Conservation (phyloP, 2,888 invertebrate genomes). For the Eupithecia vulgata region DNA sequence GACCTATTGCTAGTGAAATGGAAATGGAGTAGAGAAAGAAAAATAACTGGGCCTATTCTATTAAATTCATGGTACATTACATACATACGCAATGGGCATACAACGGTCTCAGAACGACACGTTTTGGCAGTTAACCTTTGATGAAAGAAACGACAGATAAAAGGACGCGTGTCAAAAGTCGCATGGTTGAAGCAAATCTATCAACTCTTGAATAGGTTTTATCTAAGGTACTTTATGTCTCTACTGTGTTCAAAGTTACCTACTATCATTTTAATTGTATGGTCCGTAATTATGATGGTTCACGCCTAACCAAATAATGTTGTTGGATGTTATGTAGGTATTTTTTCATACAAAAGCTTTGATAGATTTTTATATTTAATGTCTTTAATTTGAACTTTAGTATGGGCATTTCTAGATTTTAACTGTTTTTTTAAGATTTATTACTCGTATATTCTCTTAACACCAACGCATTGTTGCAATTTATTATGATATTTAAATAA, state of each 20-base stretch:
- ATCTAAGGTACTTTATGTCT: not conserved
- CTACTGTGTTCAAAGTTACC: not conserved
- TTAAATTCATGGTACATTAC: too few species aligned
- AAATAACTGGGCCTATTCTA: not conserved
- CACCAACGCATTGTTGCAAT: not conserved
- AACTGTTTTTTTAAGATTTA: not conserved
- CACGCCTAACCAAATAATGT: not conserved
- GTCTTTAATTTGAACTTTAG: not conserved
- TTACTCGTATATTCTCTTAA: not conserved
- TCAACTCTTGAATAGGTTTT: not conserved
- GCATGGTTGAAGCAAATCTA: not conserved
- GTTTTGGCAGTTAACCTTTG: not conserved
- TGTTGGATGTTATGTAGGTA: not conserved
- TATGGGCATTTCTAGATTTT: not conserved
- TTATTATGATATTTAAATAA: not conserved
- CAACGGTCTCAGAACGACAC: not conserved
- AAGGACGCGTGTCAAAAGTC: not conserved
- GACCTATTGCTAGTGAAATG: slow-evolving; percentile 30
- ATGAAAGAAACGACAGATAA: not conserved
- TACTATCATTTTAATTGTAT: not conserved
- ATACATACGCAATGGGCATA: too few species aligned
- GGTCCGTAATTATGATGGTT: not conserved
- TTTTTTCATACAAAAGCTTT: too few species aligned
- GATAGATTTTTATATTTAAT: not conserved
- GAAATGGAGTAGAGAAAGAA: slow-evolving; percentile 26